Percentiles rank a stretch among this genome's conserved stretches.
phyloP scores from a whole-genome alignment of 2,113 vertebrate species.

The Piprites chloris region DNA sequence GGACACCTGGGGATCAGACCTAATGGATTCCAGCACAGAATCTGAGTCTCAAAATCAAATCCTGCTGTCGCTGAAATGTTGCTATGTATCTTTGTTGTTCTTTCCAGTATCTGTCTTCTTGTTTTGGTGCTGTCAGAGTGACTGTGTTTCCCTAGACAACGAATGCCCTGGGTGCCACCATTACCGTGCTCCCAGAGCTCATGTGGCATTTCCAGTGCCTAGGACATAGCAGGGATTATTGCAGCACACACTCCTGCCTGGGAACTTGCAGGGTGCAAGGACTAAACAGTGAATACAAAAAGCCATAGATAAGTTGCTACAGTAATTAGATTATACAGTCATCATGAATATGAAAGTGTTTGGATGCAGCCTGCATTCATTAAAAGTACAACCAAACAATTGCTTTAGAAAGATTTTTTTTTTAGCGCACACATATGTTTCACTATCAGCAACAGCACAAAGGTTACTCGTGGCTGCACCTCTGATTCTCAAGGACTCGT shows the following conservation, averaged over 20 bases:
- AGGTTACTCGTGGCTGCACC: background rate
- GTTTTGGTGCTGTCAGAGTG: background rate
- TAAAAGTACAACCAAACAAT: background rate
- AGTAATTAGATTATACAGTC: background rate
- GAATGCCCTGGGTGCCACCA: fast-evolving
- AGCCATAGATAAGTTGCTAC: background rate
- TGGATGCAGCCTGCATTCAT: background rate
- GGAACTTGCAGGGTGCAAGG: background rate
- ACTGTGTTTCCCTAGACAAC: background rate
- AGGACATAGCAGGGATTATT: background rate
- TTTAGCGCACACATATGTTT: background rate
- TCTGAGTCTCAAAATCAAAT: background rate
- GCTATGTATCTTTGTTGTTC: background rate
- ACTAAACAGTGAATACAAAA: background rate
- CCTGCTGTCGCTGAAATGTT: background rate
- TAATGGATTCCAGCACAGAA: background rate
- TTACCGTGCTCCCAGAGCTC: background rate
- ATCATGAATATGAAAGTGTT: background rate
- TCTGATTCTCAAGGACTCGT: background rate
- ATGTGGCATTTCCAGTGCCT: fast-evolving
- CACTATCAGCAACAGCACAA: background rate
- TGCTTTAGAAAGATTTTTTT: background rate
- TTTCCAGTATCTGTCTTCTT: background rate
- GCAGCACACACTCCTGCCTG: background rate
- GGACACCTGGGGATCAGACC: background rate